A percentile compares a stretch with the other conserved stretches of the same genome.
phyloP scores from a whole-genome alignment of 2,113 vertebrate genomes.

The Notothenia rossii region DNA sequence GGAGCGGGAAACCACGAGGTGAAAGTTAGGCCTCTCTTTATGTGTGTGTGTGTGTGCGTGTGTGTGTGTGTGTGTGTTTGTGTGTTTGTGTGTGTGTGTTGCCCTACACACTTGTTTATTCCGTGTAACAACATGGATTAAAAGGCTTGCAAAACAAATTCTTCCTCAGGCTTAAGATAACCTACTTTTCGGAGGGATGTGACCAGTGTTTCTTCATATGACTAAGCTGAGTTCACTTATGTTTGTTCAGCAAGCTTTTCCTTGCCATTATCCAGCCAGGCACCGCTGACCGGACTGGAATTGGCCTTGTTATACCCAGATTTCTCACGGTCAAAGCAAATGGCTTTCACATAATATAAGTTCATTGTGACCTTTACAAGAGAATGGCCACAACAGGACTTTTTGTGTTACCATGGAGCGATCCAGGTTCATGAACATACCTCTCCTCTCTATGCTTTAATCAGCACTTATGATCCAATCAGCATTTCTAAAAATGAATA shows the following conservation, averaged over 20 bases:
- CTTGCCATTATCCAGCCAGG: constrained; percentile 9
- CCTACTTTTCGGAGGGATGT: constrained; percentile 14
- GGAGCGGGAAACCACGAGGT: constrained; percentile 77
- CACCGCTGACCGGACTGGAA: not conserved
- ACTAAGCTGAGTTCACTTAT: constrained; percentile 7
- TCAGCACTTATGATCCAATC: not conserved
- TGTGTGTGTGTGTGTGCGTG: not conserved
- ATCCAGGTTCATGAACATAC: not conserved
- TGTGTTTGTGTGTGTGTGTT: not conserved
- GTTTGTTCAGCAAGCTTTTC: not conserved
- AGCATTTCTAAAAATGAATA: no score
- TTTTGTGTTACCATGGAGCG: constrained; percentile 5
- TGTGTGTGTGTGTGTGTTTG: not conserved
- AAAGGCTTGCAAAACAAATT: constrained; percentile 37
- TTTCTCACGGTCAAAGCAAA: not conserved
- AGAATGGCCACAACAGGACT: not conserved
- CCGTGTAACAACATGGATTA: constrained; percentile 30
- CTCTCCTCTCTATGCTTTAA: not conserved
- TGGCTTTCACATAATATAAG: not conserved
- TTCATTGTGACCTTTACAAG: not conserved
- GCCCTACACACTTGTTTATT: constrained; percentile 43
- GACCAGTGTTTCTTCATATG: constrained; percentile 24
- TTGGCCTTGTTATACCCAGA: not conserved
- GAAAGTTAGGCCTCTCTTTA: constrained; percentile 16
- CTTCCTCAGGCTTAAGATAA: constrained; percentile 22